These are phyloP conservation scores for Gadus chalcogrammus DNA, from an alignment of 2,113 vertebrate genomes.

Conservation along the genomic window DNA sequence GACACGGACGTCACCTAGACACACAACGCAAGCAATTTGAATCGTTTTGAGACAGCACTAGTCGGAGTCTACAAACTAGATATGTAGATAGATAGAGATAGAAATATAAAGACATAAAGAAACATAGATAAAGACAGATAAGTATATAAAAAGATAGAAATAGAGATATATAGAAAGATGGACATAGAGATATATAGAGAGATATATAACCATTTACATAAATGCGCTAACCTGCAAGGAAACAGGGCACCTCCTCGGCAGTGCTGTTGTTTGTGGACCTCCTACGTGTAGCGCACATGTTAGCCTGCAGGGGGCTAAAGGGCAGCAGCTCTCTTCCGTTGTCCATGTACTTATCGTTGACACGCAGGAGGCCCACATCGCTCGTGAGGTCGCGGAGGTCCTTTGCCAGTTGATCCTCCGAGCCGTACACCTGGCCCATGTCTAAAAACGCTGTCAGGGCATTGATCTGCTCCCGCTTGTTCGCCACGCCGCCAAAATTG, in stretches of 20 bases:
- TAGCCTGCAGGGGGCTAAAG: constrained; percentile 39
- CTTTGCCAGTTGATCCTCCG: constrained; percentile 53
- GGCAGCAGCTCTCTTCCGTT: constrained; percentile 68
- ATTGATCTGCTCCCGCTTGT: constrained; percentile 72
- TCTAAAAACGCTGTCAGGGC: constrained; percentile 72
- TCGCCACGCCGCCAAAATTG: constrained; percentile 59
- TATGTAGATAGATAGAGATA: too few relatives aligned
- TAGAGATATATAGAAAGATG: too few relatives aligned
- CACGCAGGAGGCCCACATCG: constrained; percentile 57
- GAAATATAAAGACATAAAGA: too few relatives aligned
- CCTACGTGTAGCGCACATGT: constrained; percentile 63
- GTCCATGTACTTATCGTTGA: constrained; percentile 64
- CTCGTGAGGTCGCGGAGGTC: constrained; percentile 56
- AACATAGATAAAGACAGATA: too few relatives aligned
- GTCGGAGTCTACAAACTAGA: too few relatives aligned
- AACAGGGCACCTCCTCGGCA: constrained; percentile 71
- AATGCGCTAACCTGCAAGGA: constrained; percentile 65
- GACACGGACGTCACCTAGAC: constrained; percentile 68
- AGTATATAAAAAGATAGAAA: too few relatives aligned
- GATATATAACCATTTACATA: too few relatives aligned
- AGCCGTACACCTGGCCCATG: constrained; percentile 69
- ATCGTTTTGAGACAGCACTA: too few relatives aligned
- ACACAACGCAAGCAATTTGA: too few relatives aligned
- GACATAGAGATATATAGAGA: too few relatives aligned
- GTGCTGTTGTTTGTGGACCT: constrained; percentile 52